These are phyloP conservation scores for Podargus strigoides DNA, from an alignment of 2,797 vertebrate genomes.

Conservation along the genomic window DNA sequence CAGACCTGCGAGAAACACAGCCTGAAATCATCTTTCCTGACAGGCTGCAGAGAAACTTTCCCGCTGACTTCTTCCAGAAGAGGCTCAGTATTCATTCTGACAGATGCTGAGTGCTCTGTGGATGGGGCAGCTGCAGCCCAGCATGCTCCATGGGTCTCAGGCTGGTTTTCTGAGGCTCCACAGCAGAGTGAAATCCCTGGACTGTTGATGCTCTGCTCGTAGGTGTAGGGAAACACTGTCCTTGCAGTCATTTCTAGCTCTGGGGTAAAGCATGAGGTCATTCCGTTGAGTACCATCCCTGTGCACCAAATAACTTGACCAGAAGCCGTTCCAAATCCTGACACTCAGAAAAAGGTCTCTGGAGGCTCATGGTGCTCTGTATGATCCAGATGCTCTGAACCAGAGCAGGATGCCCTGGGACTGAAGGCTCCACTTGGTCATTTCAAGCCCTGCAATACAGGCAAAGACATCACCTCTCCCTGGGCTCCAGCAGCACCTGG, in stretches of 20 bases:
- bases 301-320: neutral
- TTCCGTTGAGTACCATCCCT: neutral
- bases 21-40: neutral
- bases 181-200: neutral
- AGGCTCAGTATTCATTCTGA: neutral
- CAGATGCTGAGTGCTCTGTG: neutral
- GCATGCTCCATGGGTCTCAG: accelerated
- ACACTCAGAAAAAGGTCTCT: neutral
- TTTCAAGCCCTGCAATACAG: neutral
- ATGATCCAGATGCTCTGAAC: neutral
- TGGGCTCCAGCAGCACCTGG: neutral
- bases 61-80: neutral
- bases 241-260: neutral
- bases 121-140: accelerated
- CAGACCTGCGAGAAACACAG: neutral
- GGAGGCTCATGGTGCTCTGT: neutral
- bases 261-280: neutral
- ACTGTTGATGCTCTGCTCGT: neutral
- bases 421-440: neutral
- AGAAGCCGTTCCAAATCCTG: neutral
- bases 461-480: neutral
- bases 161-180: neutral
- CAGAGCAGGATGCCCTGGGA: neutral
- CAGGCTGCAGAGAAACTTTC: neutral
- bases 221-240: neutral